Base-by-base conservation (phyloP, 2,888 invertebrate species). In the Sepioteuthis lessoniana region DNA sequence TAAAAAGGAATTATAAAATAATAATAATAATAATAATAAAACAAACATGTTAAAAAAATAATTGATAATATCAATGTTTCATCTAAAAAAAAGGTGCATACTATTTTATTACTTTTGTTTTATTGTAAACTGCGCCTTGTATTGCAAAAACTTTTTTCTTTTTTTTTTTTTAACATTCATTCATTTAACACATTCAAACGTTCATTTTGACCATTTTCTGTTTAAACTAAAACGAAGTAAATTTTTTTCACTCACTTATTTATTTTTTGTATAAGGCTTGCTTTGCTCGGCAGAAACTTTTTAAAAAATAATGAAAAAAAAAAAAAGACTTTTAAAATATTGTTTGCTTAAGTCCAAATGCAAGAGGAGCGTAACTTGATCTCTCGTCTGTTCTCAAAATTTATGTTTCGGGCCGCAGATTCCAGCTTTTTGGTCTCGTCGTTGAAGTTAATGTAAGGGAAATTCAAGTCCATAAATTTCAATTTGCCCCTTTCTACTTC, bases 371-470 rank as follows among this genome's bases (percentile, higher is more conserved):
- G 76, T 76, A 76, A 76, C 76, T 16, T 3, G 76, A 76, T 13
- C n/a, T 35, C n/a, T 76, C 76, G 10, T 76, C 76, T 76, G n/a
- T 76, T 76, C 76, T 76, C 76, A 16, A n/a, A 76, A 76, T 76
- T 76, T 76, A 76, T 76, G 76, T 76, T 76, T 76, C 35, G 16
- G n/a, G 76, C 16, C n/a, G 76, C 76, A 76, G 76, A 76, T 76
- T 76, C 76, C n/a, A 76, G n/a, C 76, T n/a, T 76, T 76, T 16
- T 35, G 4, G n/a, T 76, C 19, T 76, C 76, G 76, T 76, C 76
- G 76, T 76, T 76, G 76, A 76, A 76, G n/a, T 76, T n/a, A 76
- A 76, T 76, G 76, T 76, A 76, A n/a, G 76, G n/a, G 76, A 76
- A 76, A 76, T 76, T 76, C 76, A 76, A 76, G 76, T 76, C 76